Base-by-base conservation (phyloP, 2,113 vertebrate species). In the Cebidichthys violaceus region DNA sequence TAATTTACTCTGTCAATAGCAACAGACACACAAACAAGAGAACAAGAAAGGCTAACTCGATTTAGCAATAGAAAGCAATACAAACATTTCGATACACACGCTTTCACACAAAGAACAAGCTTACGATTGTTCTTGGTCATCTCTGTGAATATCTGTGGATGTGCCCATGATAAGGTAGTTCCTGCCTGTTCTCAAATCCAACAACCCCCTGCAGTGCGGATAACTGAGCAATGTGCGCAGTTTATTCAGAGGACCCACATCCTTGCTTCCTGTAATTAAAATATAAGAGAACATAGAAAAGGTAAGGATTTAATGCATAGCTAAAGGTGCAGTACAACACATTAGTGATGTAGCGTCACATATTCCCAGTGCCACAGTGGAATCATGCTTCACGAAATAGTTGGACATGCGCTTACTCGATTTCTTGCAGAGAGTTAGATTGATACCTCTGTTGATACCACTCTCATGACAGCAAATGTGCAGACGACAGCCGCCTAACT, bases 151-250 rank as follows among this genome's bases (percentile, higher is more conserved):
- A 57, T 94, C 90, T 60, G 29, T 74, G 27, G 88, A 90, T 3
- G 79, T 24, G 6, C 95, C 94, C 93, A 95, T 95, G 82, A 95
- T 66, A 9, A 95, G 93, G 75, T 94, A 95, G 0, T 66, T 77
- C 52, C 90, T 93, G 4, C 61, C 88, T 0, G 1, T 3, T 1
- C 0, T 1, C 18, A 95, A 45, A 35, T 17, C 66, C 35, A 94
- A 77, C 75, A 76, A 20, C 0, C 84, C 69, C 72, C 92, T 92
- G 86, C 95, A 95, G 66, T 89, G 76, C 1, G 79, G 70, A 67
- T 85, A 90, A 86, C 91, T 85, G 20, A 94, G 78, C 65, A 95
- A 95, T 17, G 4, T 60, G 0, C 93, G 92, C 0, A 43, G 0
- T 74, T 86, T 13, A 4, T 70, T 87, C 22, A 3, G 0, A 62